phyloP scores from a whole-genome alignment of 2,888 invertebrate genomes.

The Lathronympha strigana region DNA sequence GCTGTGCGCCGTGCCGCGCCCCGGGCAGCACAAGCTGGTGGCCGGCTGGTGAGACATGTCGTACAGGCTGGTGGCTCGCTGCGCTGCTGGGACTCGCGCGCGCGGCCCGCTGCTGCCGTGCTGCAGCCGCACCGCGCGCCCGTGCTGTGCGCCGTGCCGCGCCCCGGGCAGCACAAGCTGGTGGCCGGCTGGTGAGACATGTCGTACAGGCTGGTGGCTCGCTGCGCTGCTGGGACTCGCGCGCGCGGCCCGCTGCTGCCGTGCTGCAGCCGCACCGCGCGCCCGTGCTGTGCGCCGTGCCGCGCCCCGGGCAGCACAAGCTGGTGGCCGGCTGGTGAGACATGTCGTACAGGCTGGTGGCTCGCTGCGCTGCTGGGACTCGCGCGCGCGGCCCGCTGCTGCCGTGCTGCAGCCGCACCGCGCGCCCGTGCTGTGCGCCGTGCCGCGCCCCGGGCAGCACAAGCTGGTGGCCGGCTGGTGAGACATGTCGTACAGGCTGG shows the following conservation, averaged over 20 bases:
- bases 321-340: too few relatives aligned
- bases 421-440: constrained; percentile 21
- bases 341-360: too few relatives aligned
- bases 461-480: constrained; percentile 47
- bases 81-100: too few relatives aligned
- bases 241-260: background rate
- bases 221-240: too few relatives aligned
- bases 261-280: constrained; percentile 87
- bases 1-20: constrained; percentile 1
- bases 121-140: constrained; percentile 89
- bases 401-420: too few relatives aligned
- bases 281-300: constrained; percentile 89
- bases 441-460: constrained; percentile 47
- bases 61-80: too few relatives aligned
- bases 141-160: constrained; percentile 87
- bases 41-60: too few relatives aligned
- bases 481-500: too few relatives aligned
- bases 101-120: constrained; percentile 84
- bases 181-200: too few relatives aligned
- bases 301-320: constrained; percentile 55
- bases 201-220: too few relatives aligned
- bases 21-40: background rate
- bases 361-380: constrained; percentile 14
- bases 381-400: background rate
- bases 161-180: background rate